Conservation (phyloP, 2,797 vertebrate genomes). For the Crotalus adamanteus region DNA sequence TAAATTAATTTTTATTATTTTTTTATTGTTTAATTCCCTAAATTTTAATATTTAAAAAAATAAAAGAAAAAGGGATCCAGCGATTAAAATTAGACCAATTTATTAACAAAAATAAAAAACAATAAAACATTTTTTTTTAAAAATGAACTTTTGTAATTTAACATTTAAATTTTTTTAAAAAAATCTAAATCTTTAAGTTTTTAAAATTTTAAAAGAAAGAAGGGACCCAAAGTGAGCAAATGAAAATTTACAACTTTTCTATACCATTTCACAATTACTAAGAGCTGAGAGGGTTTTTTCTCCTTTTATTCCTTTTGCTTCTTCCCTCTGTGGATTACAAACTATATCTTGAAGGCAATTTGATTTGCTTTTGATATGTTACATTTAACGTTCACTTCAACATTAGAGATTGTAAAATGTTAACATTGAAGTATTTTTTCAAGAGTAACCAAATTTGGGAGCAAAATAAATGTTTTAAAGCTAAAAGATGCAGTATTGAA, state of each 20-base stretch:
- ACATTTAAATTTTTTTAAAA: background rate
- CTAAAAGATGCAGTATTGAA: no score
- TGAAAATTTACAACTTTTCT: background rate
- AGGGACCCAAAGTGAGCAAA: background rate
- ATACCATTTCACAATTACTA: background rate
- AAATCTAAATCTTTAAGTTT: background rate
- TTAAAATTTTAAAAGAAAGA: background rate
- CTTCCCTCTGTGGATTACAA: no score
- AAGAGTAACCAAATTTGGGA: no score
- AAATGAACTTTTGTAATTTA: background rate
- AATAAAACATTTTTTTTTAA: background rate
- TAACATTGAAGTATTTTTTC: no score
- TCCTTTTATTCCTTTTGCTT: no score
- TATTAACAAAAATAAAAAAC: background rate
- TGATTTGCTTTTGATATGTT: no score
- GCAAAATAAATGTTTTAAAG: no score
- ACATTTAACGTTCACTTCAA: no score
- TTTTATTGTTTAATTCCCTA: background rate
- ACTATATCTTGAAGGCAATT: no score
- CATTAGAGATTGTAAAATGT: no score
- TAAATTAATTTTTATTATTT: background rate
- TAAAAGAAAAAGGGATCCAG: background rate
- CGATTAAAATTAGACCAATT: background rate
- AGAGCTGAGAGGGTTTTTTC: background rate
- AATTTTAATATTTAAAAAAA: background rate